A percentile compares a stretch with the other conserved stretches of the same genome.
These are phyloP conservation scores for Tinamus guttatus DNA, from an alignment of 2,113 vertebrate species.

Conservation along the genomic window DNA sequence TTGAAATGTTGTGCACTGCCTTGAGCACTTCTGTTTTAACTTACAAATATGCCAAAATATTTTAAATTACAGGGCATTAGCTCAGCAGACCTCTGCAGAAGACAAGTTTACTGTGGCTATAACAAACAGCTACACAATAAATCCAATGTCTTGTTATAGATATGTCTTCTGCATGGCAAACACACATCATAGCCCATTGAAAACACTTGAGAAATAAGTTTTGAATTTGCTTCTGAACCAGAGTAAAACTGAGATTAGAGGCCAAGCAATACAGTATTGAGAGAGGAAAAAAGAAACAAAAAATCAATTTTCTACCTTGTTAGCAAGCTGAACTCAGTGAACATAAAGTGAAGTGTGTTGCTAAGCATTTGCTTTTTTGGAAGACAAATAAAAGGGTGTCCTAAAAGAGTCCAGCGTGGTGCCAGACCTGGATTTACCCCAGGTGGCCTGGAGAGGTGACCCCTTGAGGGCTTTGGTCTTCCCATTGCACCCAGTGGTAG, in stretches of 20 bases:
- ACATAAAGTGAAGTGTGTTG: neutral
- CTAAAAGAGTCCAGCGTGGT: neutral
- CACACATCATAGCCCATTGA: neutral
- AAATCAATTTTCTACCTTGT: neutral
- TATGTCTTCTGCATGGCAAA: neutral
- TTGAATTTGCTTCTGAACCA: neutral
- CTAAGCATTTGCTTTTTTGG: neutral
- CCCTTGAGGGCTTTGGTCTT: neutral
- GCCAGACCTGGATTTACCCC: no score
- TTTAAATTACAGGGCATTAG: neutral
- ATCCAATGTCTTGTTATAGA: neutral
- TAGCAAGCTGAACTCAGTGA: neutral
- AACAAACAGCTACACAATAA: neutral
- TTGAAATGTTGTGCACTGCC: neutral
- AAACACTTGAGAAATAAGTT: neutral
- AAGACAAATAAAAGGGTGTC: neutral
- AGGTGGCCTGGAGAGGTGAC: neutral
- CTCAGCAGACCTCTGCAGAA: neutral
- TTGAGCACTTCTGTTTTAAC: slow-evolving; percentile 28
- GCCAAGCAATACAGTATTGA: neutral
- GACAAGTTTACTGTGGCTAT: neutral
- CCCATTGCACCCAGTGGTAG: neutral
- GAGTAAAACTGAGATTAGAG: neutral
- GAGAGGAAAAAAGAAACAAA: neutral
- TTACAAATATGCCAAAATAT: neutral